These are phyloP conservation scores for Acanthiza pusilla DNA, from an alignment of 2,797 vertebrate species.

Conservation along the genomic window DNA sequence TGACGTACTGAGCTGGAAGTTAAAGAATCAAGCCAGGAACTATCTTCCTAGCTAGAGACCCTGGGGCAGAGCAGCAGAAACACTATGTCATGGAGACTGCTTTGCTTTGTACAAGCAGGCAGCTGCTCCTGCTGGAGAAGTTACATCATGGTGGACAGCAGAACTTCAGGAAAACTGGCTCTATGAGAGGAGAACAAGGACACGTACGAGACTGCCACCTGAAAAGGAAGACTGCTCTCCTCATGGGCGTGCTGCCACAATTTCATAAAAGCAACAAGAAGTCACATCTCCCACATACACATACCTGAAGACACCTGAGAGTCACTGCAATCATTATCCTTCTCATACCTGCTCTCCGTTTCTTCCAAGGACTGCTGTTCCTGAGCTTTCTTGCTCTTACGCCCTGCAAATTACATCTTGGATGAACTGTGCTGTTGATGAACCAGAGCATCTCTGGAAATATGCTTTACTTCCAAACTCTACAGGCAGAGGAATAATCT, in stretches of 20 bases:
- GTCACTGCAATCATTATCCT: neutral
- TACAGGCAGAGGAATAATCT: neutral
- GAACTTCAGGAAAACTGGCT: neutral
- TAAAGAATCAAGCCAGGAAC: neutral
- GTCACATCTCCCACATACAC: neutral
- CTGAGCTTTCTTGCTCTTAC: neutral
- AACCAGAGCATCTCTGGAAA: neutral
- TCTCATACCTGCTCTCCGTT: neutral
- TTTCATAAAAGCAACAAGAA: neutral
- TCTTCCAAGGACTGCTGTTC: neutral
- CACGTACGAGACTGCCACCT: neutral
- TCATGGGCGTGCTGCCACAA: neutral
- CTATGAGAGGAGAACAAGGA: neutral
- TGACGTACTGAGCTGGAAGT: neutral
- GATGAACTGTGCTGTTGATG: neutral
- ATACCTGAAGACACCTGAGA: neutral
- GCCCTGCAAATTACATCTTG: neutral
- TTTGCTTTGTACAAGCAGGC: neutral
- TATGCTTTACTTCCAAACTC: neutral
- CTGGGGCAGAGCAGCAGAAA: neutral
- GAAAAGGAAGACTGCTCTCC: neutral
- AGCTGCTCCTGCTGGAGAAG: neutral
- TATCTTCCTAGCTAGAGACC: neutral
- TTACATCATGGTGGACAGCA: neutral
- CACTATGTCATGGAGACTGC: fast-evolving